These are phyloP conservation scores for Phaenicophaeus curvirostris DNA, from an alignment of 2,797 vertebrate genomes.

Conservation along the genomic window DNA sequence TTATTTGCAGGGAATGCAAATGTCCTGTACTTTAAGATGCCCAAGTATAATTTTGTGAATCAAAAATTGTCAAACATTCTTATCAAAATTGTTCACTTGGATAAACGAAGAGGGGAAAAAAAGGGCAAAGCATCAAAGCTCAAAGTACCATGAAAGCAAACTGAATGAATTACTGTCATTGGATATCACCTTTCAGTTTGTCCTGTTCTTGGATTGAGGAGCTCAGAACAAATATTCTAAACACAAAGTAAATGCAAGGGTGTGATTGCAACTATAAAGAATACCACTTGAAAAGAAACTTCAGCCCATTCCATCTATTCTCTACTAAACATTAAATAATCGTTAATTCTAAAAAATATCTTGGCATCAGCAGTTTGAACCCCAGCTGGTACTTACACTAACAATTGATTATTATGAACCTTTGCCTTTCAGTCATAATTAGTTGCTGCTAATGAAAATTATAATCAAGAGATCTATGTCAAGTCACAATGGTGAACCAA, in stretches of 20 bases:
- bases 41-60: no score
- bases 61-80: no score
- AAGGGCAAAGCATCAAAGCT: neutral
- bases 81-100: neutral
- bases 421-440: slow-evolving; percentile 3
- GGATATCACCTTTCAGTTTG: neutral
- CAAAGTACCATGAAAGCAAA: neutral
- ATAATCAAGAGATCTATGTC: no score
- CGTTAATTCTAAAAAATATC: neutral
- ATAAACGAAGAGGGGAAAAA: neutral
- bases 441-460: no score
- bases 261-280: neutral
- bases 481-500: no score
- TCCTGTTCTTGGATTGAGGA: accelerated
- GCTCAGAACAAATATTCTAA: neutral
- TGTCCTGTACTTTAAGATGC: no score
- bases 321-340: neutral
- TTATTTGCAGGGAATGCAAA: accelerated
- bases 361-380: neutral
- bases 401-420: slow-evolving; percentile 1
- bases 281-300: neutral
- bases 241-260: neutral
- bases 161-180: neutral
- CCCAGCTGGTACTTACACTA: slow-evolving; percentile 17
- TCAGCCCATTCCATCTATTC: neutral